Conservation (phyloP, 2,888 invertebrate genomes). For the Axea sp. region DNA sequence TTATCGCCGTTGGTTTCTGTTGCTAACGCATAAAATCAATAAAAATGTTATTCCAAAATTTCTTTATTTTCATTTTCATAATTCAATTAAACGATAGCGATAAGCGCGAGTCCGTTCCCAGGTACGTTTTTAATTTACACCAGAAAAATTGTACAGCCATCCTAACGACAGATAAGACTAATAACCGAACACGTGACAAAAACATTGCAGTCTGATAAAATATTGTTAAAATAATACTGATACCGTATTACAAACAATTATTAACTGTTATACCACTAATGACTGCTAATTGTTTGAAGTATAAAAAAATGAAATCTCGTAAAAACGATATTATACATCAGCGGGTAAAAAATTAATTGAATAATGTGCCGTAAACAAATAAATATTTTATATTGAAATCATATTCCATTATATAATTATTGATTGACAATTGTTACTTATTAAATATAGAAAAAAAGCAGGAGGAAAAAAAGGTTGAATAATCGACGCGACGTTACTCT, state of each 20-base stretch:
- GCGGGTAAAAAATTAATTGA: slow-evolving; percentile 36
- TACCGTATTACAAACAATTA: slow-evolving; percentile 38
- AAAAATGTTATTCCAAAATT: not conserved
- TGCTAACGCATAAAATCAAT: not conserved
- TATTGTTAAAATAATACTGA: slow-evolving; percentile 23
- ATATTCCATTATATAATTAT: slow-evolving; percentile 48
- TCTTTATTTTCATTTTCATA: slow-evolving; percentile 1
- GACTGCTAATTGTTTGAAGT: slow-evolving; percentile 41
- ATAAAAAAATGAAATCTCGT: no score
- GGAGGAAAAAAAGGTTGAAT: slow-evolving; percentile 23
- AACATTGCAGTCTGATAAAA: slow-evolving; percentile 27
- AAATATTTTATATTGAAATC: slow-evolving; percentile 42
- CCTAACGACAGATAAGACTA: slow-evolving; percentile 29
- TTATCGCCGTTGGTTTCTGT: not conserved
- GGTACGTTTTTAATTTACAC: not conserved
- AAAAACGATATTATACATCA: slow-evolving; percentile 15
- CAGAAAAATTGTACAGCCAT: slow-evolving; percentile 3
- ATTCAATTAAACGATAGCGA: slow-evolving; percentile 1
- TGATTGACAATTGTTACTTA: slow-evolving; percentile 18
- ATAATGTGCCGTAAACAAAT: slow-evolving; percentile 45
- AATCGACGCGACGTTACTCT: slow-evolving; percentile 18
- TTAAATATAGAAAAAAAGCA: no score
- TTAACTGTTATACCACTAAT: slow-evolving; percentile 22
- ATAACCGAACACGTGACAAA: slow-evolving; percentile 15
- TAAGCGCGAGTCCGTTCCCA: no score